phyloP scores from a whole-genome alignment of 2,888 invertebrate genomes.

The Zonitis immaculata region DNA sequence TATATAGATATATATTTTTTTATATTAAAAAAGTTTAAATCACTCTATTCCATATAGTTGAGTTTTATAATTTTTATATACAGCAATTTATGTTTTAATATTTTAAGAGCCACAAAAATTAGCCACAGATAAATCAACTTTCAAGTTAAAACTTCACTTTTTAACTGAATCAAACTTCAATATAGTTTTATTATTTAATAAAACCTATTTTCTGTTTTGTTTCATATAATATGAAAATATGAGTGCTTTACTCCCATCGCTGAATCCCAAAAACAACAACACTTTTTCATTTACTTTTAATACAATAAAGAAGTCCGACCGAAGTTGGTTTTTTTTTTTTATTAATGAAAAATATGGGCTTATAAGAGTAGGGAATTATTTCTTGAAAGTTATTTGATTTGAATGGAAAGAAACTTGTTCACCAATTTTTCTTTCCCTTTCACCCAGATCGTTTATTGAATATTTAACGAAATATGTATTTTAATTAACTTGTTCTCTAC shows the following conservation, averaged over 20 bases:
- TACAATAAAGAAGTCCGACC: neutral
- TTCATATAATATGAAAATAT: neutral
- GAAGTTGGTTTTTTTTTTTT: neutral
- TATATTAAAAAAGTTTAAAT: neutral
- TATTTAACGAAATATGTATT: neutral
- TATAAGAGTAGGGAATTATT: neutral
- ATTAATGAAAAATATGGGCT: neutral
- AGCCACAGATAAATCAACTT: neutral
- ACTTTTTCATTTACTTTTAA: neutral
- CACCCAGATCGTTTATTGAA: neutral
- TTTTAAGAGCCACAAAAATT: neutral
- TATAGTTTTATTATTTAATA: neutral
- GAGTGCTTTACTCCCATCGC: neutral
- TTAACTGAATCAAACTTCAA: neutral
- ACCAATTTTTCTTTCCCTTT: neutral
- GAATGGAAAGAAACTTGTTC: neutral
- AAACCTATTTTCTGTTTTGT: neutral
- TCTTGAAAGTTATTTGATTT: neutral
- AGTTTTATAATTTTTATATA: neutral
- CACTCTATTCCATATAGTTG: neutral
- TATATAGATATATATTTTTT: no score
- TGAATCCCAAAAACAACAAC: no score
- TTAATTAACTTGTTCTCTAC: slow-evolving; percentile 1
- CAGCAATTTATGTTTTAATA: neutral
- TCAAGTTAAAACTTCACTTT: neutral